Evolutionary conservation across 1,140 invertebrate genomes (phyloP).

Genomic region (Pachypeltis micranthus): DNA sequence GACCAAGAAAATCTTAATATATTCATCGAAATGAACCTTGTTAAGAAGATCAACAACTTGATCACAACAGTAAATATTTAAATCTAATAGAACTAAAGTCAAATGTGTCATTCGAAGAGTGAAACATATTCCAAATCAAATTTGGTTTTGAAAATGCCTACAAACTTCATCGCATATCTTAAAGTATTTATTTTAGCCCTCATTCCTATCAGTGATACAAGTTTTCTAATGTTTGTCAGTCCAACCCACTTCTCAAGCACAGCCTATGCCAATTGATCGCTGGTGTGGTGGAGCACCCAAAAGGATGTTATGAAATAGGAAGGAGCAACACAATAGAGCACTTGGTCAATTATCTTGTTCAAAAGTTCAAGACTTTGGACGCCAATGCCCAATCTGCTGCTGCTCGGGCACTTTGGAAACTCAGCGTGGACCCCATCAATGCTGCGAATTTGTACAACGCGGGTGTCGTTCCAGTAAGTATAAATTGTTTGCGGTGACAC

Average conservation of each 20-base stretch:
- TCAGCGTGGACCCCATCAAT: constrained; percentile 3
- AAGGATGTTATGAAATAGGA: constrained; percentile 3
- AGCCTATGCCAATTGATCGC: constrained; percentile 1
- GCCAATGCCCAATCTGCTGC: neutral
- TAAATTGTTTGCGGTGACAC: neutral
- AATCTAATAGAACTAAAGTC: no score
- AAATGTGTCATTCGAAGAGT: no score
- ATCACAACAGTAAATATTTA: neutral
- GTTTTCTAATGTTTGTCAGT: neutral
- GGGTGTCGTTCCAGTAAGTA: constrained; percentile 8
- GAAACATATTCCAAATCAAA: no score
- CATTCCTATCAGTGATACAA: no score
- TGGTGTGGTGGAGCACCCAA: neutral
- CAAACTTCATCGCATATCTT: no score
- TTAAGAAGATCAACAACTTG: neutral
- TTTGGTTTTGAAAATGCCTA: no score
- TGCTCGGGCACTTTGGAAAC: constrained; percentile 1
- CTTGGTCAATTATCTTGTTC: neutral
- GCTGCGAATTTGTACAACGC: neutral
- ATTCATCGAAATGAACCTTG: constrained; percentile 2
- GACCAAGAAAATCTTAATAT: constrained; percentile 6
- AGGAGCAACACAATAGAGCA: neutral
- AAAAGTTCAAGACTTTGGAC: neutral
- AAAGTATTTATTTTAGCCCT: no score
- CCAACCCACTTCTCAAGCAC: neutral